Percentiles rank a stretch among this genome's conserved stretches.
Conservation (phyloP, 2,888 invertebrate genomes). For the Xestoiulus laeticollis region DNA sequence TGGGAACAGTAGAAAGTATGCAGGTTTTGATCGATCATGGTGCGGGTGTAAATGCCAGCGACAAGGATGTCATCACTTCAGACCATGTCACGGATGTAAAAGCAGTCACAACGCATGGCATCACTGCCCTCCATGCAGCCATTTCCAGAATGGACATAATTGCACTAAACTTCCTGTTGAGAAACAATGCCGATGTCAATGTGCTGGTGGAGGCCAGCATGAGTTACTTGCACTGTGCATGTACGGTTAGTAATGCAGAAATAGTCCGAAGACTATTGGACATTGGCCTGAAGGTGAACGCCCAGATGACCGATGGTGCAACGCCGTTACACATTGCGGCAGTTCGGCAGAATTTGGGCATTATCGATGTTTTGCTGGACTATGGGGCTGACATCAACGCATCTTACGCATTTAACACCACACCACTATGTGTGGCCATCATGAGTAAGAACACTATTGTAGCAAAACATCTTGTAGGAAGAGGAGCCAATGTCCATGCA, state of each 20-base stretch:
- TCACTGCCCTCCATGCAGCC: not conserved
- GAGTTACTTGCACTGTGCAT: not conserved
- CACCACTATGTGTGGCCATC: not conserved
- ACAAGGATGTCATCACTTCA: no score
- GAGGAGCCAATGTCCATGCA: not conserved
- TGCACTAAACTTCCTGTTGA: not conserved
- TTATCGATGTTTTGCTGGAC: not conserved
- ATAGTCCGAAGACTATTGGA: not conserved
- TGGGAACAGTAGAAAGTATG: not conserved
- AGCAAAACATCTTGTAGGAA: not conserved
- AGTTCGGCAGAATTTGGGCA: not conserved
- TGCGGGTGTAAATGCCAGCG: not conserved
- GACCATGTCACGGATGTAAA: no score
- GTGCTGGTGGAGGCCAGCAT: not conserved
- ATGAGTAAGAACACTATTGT: not conserved
- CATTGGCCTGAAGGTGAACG: slow-evolving; percentile 57
- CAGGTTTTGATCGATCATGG: not conserved
- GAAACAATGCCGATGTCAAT: not conserved
- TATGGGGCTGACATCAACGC: not conserved
- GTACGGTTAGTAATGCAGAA: not conserved
- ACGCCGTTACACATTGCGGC: slow-evolving; percentile 45
- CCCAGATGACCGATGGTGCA: no score
- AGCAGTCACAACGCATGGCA: no score
- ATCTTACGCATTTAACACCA: not conserved
- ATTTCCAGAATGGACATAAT: not conserved